A percentile compares a stretch with the other conserved stretches of the same genome.
These are phyloP conservation scores for Trinorchestia longiramus DNA, from an alignment of 1,140 invertebrate species.

Conservation along the genomic window DNA sequence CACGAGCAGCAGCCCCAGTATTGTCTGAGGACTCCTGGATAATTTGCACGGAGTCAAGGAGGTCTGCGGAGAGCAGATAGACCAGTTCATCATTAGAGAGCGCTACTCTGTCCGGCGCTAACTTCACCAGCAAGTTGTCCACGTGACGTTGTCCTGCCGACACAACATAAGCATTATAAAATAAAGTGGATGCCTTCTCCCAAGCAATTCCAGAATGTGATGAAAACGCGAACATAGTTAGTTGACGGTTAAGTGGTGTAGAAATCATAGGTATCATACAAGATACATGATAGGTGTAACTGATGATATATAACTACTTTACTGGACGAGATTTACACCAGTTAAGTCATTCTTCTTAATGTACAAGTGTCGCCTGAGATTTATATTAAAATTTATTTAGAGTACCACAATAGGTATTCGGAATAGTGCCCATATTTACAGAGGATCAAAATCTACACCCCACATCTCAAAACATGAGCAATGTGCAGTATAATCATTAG, in stretches of 20 bases:
- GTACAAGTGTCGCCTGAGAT: no score
- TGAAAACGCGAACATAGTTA: background rate
- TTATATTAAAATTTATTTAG: no score
- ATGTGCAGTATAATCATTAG: background rate
- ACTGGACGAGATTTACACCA: background rate
- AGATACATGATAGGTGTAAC: background rate
- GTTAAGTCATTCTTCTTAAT: no score
- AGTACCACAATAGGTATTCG: no score
- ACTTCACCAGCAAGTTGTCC: constrained; percentile 12
- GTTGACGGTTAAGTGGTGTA: background rate
- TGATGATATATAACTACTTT: background rate
- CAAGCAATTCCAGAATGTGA: background rate
- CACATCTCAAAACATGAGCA: no score
- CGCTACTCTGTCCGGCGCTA: background rate
- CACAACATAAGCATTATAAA: background rate
- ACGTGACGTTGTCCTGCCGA: background rate
- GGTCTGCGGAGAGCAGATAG: background rate
- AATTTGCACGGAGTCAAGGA: background rate
- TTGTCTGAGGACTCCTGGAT: background rate
- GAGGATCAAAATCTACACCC: no score
- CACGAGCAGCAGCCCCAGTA: background rate
- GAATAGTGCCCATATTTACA: no score
- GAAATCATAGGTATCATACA: background rate
- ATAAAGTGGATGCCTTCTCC: background rate
- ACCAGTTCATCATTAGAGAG: background rate